Evolutionary conservation across 2,888 invertebrate species (phyloP).

Genomic region (Epirrhoe alternata): DNA sequence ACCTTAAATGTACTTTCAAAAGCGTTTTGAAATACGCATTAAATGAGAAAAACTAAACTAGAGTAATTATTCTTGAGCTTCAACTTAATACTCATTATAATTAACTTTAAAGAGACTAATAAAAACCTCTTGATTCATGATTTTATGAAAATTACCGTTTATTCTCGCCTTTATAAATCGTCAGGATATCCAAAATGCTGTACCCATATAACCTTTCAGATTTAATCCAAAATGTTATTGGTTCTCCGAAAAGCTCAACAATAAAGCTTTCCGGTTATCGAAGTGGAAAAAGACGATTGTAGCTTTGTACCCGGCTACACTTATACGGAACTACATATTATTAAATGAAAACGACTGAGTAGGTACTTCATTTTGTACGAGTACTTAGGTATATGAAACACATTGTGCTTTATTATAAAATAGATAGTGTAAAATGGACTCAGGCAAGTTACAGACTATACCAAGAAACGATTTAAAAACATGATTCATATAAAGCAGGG

Average conservation of each 20-base stretch:
- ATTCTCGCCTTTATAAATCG: background rate
- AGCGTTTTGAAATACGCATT: background rate
- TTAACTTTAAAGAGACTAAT: background rate
- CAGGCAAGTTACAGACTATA: no score
- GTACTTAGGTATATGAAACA: constrained; percentile 7
- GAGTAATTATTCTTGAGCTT: background rate
- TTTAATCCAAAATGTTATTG: constrained; percentile 27
- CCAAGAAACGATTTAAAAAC: no score
- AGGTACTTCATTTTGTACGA: constrained; percentile 10
- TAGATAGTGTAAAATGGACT: no score
- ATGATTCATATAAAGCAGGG: no score
- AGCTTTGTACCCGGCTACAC: constrained; percentile 23
- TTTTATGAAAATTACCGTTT: background rate
- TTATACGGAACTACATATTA: constrained; percentile 22
- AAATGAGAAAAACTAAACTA: background rate
- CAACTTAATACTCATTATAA: background rate
- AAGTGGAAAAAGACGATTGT: constrained; percentile 35
- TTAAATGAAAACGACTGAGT: constrained; percentile 19
- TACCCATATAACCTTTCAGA: constrained; percentile 5
- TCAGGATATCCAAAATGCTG: background rate
- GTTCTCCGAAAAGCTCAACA: constrained; percentile 29
- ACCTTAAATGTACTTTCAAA: background rate
- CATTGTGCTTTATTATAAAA: no score
- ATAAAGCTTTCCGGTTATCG: constrained; percentile 30
- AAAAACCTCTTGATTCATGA: background rate